Percentiles rank a stretch among this genome's conserved stretches.
phyloP scores from a whole-genome alignment of 2,888 invertebrate genomes.

The Drosophila aldrichi region DNA sequence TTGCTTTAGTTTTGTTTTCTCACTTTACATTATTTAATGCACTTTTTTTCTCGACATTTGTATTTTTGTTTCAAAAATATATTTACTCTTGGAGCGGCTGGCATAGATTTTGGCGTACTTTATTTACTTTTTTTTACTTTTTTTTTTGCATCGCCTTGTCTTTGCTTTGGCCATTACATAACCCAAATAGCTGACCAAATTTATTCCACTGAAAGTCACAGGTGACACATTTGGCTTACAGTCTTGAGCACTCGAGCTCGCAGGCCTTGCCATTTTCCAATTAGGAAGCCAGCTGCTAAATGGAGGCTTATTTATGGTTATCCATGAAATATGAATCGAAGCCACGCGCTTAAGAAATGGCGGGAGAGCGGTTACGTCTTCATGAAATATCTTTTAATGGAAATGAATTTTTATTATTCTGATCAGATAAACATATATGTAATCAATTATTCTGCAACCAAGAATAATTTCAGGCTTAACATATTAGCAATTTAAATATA shows the following conservation, averaged over 20 bases:
- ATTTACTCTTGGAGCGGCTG: slow-evolving; percentile 35
- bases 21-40: slow-evolving; percentile 72
- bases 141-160: slow-evolving; percentile 5
- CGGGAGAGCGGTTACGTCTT: slow-evolving; percentile 4
- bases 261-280: slow-evolving; percentile 46
- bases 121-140: slow-evolving; percentile 9
- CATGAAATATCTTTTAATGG: not conserved
- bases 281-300: slow-evolving; percentile 42
- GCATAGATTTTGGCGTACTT: slow-evolving; percentile 22
- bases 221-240: slow-evolving; percentile 50
- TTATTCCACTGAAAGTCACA: slow-evolving; percentile 52
- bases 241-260: slow-evolving; percentile 21
- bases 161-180: slow-evolving; percentile 48
- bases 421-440: not conserved
- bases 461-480: not conserved
- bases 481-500: not conserved
- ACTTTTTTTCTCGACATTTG: slow-evolving; percentile 46
- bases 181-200: slow-evolving; percentile 57
- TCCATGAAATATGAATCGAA: slow-evolving; percentile 7
- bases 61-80: slow-evolving; percentile 53
- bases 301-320: slow-evolving; percentile 22
- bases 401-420: not conserved
- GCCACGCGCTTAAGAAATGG: slow-evolving; percentile 5
- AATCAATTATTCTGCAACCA: not conserved
- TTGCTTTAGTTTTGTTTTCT: slow-evolving; percentile 1